Percentiles rank a stretch among this genome's conserved stretches.
Evolutionary conservation across 2,113 vertebrate species (phyloP).

Genomic region (Muntiacus muntjak): DNA sequence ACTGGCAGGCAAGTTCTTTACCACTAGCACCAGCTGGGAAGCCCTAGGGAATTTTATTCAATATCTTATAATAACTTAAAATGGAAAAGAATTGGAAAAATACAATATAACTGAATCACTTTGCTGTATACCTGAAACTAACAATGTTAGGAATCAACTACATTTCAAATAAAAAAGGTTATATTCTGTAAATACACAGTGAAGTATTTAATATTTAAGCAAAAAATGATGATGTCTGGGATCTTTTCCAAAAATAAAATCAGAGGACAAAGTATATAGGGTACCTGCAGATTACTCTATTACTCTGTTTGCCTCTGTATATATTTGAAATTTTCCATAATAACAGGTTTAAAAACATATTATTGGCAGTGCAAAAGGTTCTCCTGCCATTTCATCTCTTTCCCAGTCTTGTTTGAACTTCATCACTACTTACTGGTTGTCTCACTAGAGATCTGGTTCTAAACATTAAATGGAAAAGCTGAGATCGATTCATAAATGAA

Average conservation of each 20-base stretch:
- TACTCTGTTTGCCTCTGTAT: too few relatives aligned
- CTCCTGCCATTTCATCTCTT: neutral
- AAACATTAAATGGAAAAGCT: too few relatives aligned
- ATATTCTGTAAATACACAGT: conserved; percentile 1
- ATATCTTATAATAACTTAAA: neutral
- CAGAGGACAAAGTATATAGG: neutral
- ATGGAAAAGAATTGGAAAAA: neutral
- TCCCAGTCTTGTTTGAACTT: too few relatives aligned
- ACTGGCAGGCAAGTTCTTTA: too few relatives aligned
- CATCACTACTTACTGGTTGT: too few relatives aligned
- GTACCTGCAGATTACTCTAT: too few relatives aligned
- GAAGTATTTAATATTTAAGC: conserved; percentile 3
- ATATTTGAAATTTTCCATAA: too few relatives aligned
- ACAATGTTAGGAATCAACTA: neutral
- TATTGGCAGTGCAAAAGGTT: neutral
- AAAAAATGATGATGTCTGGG: neutral
- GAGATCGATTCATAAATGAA: too few relatives aligned
- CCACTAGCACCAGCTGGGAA: neutral
- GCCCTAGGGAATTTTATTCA: neutral
- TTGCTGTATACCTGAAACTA: neutral
- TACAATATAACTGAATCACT: neutral
- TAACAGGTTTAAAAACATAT: neutral
- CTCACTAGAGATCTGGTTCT: neutral
- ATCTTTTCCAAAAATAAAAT: conserved; percentile 7
- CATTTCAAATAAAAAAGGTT: neutral